phyloP scores from a whole-genome alignment of 2,113 vertebrate species.

The Pycnonotus jocosus region DNA sequence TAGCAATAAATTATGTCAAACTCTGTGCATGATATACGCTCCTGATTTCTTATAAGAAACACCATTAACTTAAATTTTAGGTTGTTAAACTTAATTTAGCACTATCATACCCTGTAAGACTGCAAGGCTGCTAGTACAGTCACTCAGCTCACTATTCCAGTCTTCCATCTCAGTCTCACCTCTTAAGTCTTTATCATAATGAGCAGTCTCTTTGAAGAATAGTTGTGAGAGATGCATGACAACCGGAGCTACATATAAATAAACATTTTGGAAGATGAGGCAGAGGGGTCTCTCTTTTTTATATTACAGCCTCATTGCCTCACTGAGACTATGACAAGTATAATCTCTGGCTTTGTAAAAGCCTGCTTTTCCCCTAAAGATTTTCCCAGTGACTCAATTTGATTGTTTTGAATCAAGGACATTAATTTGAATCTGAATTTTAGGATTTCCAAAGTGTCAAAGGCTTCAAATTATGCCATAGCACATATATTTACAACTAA shows the following conservation, averaged over 20 bases:
- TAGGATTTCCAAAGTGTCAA: background rate
- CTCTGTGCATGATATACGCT: background rate
- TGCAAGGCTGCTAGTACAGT: background rate
- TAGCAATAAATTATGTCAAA: background rate
- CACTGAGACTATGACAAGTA: background rate
- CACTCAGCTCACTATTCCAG: background rate
- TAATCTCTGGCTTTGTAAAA: background rate
- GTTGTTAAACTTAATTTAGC: background rate
- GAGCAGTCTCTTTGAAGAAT: background rate
- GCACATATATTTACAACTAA: background rate
- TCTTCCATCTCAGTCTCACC: background rate
- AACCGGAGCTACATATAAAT: background rate
- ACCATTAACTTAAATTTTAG: constrained; percentile 14
- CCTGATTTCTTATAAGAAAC: background rate
- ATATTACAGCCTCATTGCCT: background rate
- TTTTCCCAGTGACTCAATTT: background rate
- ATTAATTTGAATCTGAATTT: background rate
- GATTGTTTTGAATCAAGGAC: background rate
- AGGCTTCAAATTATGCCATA: background rate
- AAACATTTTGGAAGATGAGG: background rate
- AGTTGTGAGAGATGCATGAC: background rate
- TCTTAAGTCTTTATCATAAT: background rate
- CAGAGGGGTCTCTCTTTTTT: background rate
- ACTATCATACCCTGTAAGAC: background rate
- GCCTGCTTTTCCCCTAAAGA: background rate